phyloP scores from a whole-genome alignment of 2,888 invertebrate species.

The Drosophila basisetae region DNA sequence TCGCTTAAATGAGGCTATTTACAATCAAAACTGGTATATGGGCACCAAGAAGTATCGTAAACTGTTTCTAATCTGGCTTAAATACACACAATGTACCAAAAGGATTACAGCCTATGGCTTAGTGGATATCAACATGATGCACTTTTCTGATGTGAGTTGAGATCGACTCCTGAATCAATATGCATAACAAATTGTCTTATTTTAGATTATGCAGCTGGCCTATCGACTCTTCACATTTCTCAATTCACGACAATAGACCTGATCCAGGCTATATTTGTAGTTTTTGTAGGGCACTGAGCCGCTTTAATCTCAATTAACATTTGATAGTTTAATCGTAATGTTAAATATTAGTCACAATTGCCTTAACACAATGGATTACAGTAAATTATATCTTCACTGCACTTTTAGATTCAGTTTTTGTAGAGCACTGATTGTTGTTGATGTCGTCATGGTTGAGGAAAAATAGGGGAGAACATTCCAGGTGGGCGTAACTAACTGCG shows the following conservation, averaged over 20 bases:
- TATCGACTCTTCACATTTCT: conserved; percentile 66
- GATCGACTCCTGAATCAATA: fast-evolving
- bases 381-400: not conserved
- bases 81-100: conserved; percentile 42
- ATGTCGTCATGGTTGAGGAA: not conserved
- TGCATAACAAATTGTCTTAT: not conserved
- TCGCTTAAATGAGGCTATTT: conserved; percentile 33
- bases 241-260: conserved; percentile 35
- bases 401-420: not conserved
- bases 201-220: conserved; percentile 62
- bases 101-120: conserved; percentile 51
- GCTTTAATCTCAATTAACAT: not conserved
- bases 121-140: conserved; percentile 61
- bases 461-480: not conserved
- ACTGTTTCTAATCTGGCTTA: conserved; percentile 56
- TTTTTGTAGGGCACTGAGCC: not conserved
- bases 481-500: not conserved
- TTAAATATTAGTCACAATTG: not conserved
- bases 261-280: not conserved
- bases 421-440: not conserved
- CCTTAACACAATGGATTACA: not conserved
- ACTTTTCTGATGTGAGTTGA: conserved; percentile 61
- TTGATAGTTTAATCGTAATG: not conserved
- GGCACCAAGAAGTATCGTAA: conserved; percentile 51
- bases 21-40: conserved; percentile 57